phyloP scores from a whole-genome alignment of 2,888 invertebrate genomes.

The Clostera curtula region DNA sequence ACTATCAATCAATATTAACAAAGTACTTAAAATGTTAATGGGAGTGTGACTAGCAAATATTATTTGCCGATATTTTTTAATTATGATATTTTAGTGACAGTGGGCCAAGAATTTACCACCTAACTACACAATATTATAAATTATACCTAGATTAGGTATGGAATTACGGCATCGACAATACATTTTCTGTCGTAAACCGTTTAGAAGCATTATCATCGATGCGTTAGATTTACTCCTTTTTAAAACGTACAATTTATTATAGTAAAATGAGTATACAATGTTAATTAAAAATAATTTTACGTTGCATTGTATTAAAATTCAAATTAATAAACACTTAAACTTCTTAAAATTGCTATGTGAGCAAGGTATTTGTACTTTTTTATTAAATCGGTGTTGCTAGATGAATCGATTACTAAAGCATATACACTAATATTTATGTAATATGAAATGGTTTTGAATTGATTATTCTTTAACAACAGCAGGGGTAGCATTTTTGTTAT shows the following conservation, averaged over 20 bases:
- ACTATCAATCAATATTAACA: conserved; percentile 70
- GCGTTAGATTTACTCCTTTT: conserved; percentile 40
- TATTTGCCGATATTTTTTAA: conserved; percentile 56
- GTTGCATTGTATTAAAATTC: conserved; percentile 37
- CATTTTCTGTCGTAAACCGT: conserved; percentile 29
- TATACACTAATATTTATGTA: too few species aligned
- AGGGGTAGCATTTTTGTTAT: too few species aligned
- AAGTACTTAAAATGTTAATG: conserved; percentile 67
- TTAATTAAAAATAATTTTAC: conserved; percentile 38
- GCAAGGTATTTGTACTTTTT: conserved; percentile 71
- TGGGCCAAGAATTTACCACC: conserved; percentile 49
- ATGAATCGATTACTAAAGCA: conserved; percentile 32
- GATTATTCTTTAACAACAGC: too few species aligned
- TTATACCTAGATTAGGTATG: conserved; percentile 55
- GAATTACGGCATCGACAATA: conserved; percentile 43
- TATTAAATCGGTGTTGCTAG: conserved; percentile 34
- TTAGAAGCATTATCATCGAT: conserved; percentile 43
- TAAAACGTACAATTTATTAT: conserved; percentile 44
- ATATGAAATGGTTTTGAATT: too few species aligned
- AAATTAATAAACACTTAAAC: conserved; percentile 41
- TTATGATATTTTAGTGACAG: conserved; percentile 60
- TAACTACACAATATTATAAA: conserved; percentile 47
- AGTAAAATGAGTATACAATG: conserved; percentile 58
- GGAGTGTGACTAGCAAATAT: conserved; percentile 71
- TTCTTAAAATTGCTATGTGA: conserved; percentile 63